phyloP scores from a whole-genome alignment of 1,140 invertebrate genomes.

The Aphaenogaster rudis region DNA sequence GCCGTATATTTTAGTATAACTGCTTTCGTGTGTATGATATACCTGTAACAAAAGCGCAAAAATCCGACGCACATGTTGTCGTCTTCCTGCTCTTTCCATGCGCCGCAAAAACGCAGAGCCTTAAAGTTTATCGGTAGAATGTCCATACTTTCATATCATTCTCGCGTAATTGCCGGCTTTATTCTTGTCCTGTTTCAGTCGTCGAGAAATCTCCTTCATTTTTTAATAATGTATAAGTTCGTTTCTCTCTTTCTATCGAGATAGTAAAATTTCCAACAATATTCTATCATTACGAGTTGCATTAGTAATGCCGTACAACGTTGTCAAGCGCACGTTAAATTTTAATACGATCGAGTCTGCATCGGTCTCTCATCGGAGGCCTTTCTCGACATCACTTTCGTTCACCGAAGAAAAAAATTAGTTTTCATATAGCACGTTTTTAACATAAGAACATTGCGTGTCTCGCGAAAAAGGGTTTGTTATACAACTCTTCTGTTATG shows the following conservation, averaged over 20 bases:
- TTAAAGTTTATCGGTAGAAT: slow-evolving; percentile 53
- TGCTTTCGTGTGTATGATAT: neutral
- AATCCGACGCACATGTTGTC: neutral
- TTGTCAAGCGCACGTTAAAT: slow-evolving; percentile 4
- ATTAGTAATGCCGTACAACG: slow-evolving; percentile 1
- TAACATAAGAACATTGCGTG: neutral
- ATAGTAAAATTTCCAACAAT: neutral
- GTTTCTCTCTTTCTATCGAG: neutral
- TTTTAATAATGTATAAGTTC: slow-evolving; percentile 18
- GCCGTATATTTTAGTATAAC: neutral
- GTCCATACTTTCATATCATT: neutral
- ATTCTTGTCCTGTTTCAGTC: neutral
- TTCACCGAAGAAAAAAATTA: neutral
- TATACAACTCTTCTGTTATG: neutral
- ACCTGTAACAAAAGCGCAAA: slow-evolving; percentile 13
- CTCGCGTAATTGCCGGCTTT: neutral
- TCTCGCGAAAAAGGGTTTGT: neutral
- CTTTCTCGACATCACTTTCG: neutral
- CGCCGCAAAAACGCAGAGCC: slow-evolving; percentile 27
- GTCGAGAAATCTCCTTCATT: neutral
- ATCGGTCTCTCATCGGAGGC: neutral
- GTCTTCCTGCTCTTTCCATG: slow-evolving; percentile 16
- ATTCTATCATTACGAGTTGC: neutral
- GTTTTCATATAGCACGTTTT: neutral
- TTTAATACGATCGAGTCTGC: slow-evolving; percentile 9